Base-by-base conservation (phyloP, 2,113 vertebrate species). In the Pyxicephalus adspersus region DNA sequence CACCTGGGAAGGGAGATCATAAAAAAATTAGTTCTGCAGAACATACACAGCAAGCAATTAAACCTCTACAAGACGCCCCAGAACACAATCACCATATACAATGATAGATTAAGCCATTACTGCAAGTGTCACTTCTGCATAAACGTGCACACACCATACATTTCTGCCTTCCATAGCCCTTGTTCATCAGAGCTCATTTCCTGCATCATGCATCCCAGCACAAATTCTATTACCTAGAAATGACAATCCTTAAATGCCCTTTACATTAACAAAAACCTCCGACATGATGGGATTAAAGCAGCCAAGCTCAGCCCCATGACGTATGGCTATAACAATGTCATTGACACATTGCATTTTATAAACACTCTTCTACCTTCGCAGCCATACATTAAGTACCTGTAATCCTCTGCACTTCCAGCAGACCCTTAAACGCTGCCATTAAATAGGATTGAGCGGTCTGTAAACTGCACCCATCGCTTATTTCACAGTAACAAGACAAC, bases 1-100 rank as follows among this genome's bases (percentile, higher is more conserved):
- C 90, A 92, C 92, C 91, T 93, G 90, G 84, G 83, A 89, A 90
- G 63, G 74, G 78, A 73, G 16, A 6, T 50, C n/a, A 50, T 17
- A 82, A 64, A 82, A 64, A 66, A 13, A 9, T 57, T 31, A 81
- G 34, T 84, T 15, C 84, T 8, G 76, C 73, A 82, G 65, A 38
- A 34, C 4, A 38, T 20, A 16, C 5, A 68, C 15, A 5, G n/a
- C 51, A 17, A 13, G 1, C 51, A 45, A 9, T 45, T 13, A 45
- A 45, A 45, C 15, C 38, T 45, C 11, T 45, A 45, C 38, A 45
- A 45, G 38, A 9, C 38, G 1, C 11, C 8, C 38, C 11, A 45
- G 8, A 45, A 38, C 1, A 45, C 38, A 11, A 45, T 45, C 7
- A 45, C 38, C n/a, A 18, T 34, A 57, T 54, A 52, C 71, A 58